Evolutionary conservation across 1,140 invertebrate genomes (phyloP), one percentile per base, ranked within the genome.

Genomic region (Tenebrio molitor): DNA sequence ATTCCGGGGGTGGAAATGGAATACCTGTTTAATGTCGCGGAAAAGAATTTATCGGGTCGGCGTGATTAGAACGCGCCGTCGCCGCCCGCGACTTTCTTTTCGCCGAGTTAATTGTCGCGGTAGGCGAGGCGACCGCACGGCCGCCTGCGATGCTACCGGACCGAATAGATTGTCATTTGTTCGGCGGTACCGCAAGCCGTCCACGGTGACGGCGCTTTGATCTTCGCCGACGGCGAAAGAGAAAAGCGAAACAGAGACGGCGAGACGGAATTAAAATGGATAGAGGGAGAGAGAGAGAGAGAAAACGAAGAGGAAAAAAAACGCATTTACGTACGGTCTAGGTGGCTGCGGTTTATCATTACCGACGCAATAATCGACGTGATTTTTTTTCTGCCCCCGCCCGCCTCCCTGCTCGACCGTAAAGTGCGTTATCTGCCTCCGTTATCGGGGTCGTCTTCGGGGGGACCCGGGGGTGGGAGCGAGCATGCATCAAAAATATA

Each of bases 401-500:
- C 8, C n/a, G 15, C 12, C 17, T n/a, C n/a, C n/a, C n/a, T n/a
- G 17, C 23, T 17, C 7, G 17, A 10, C 29, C 16, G 12, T 50
- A 50, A 21, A 12, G 50, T 29, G 50, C 23, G 21, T 58, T 58
- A 58, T 58, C 50, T 58, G 10, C 7, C n/a, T 2, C 19, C 10
- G 21, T 58, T 58, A 58, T 58, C 50, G 50, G n/a, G 23, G 23
- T 8, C 23, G 7, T 58, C 50, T 58, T 50, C 44, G 44, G 3
- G 15, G 44, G 3, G 15, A 17, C 6, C 3, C 17, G 21, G 21
- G n/a, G 46, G 50, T 25, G 10, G 34, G 62, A 44, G 21, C 34
- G 33, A 74, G 46, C 75, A 72, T 73, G 73, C 68, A 77, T 76
- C 76, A 73, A 76, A 74, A 77, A 76, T 76, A 72, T 76, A 77